Conservation (phyloP, 2,888 invertebrate genomes). For the Tribolium freemani region DNA sequence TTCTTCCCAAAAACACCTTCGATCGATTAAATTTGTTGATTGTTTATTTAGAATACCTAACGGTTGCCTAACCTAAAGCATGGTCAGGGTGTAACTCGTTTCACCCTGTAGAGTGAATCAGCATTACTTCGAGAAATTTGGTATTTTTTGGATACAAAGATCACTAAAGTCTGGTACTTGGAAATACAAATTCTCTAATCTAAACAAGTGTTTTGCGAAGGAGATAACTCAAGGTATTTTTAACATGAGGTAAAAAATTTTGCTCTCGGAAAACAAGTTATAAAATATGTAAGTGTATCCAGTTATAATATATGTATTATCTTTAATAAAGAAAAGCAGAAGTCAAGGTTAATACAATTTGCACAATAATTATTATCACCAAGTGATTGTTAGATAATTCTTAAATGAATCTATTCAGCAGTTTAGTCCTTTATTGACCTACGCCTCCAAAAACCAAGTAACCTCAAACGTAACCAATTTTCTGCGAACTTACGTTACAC, state of each 20-base stretch:
- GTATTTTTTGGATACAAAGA: no score
- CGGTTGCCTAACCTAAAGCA: no score
- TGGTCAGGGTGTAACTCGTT: no score
- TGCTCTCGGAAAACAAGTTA: background rate
- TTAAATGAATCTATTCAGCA: slow-evolving; percentile 9
- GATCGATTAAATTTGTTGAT: no score
- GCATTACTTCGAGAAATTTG: no score
- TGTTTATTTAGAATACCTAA: no score
- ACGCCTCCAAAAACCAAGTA: slow-evolving; percentile 6
- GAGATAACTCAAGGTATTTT: background rate
- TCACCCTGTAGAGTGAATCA: no score
- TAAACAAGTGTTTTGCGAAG: background rate
- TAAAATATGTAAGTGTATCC: background rate
- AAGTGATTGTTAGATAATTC: slow-evolving; percentile 37
- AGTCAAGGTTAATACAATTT: slow-evolving; percentile 41
- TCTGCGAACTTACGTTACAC: background rate
- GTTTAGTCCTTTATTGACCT: slow-evolving; percentile 11
- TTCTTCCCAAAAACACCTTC: no score
- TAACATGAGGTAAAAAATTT: background rate
- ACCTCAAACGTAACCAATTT: slow-evolving; percentile 15
- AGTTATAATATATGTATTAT: background rate
- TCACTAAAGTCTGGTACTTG: no score
- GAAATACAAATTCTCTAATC: no score
- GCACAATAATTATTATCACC: slow-evolving; percentile 22
- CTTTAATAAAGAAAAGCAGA: slow-evolving; percentile 16